Conservation (phyloP, 2,113 vertebrate genomes). For the Cnemophilus loriae region DNA sequence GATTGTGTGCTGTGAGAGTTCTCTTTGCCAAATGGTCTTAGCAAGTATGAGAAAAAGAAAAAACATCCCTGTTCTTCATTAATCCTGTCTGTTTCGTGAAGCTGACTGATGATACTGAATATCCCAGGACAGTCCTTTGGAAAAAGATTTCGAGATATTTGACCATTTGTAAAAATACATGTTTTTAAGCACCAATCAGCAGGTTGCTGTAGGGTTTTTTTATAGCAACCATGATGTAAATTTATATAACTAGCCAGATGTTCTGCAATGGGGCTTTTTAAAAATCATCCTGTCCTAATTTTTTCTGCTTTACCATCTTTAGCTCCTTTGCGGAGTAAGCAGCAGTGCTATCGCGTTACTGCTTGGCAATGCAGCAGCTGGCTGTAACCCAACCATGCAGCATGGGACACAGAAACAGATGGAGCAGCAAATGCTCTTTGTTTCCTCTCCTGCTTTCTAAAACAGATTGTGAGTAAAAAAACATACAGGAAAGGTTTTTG, state of each 20-base stretch:
- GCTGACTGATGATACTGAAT: neutral
- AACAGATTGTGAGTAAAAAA: constrained; percentile 20
- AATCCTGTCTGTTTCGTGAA: neutral
- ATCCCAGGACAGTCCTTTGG: neutral
- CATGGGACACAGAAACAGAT: constrained; percentile 17
- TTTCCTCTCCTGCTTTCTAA: neutral
- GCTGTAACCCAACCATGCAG: neutral
- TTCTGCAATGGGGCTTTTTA: neutral
- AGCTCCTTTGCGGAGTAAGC: neutral
- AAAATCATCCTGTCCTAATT: neutral
- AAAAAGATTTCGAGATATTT: neutral
- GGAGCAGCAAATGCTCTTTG: constrained; percentile 45
- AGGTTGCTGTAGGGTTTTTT: neutral
- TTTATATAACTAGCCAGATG: neutral
- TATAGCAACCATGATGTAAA: neutral
- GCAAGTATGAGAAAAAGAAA: neutral
- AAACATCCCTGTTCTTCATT: neutral
- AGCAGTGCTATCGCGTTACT: neutral
- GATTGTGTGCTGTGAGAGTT: neutral
- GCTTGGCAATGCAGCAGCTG: constrained; percentile 26
- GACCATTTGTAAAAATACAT: neutral
- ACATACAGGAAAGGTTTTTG: neutral
- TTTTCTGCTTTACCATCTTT: neutral
- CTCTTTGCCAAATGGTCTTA: neutral
- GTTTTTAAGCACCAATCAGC: neutral